These are phyloP conservation scores for Tichodroma muraria DNA, from an alignment of 2,113 vertebrate genomes.

Conservation along the genomic window DNA sequence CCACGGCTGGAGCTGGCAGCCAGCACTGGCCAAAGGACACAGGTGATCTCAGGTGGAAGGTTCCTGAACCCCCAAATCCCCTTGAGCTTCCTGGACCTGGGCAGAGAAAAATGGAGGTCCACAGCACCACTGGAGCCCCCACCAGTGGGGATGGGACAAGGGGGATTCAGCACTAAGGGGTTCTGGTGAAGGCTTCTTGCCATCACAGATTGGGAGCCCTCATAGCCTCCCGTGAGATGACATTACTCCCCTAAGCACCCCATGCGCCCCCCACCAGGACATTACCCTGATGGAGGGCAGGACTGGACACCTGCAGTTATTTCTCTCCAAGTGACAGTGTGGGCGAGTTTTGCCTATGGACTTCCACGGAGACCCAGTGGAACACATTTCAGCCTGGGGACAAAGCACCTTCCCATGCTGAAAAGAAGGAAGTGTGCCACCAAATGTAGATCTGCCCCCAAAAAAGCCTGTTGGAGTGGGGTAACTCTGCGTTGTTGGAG, in stretches of 20 bases:
- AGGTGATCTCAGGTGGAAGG: background rate
- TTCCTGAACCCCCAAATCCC: background rate
- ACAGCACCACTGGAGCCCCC: background rate
- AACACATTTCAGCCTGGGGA: background rate
- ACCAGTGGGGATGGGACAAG: background rate
- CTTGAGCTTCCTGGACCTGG: background rate
- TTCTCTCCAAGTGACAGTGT: background rate
- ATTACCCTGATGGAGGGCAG: background rate
- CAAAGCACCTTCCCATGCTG: background rate
- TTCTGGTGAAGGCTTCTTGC: background rate
- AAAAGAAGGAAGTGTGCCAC: background rate
- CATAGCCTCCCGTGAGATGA: background rate
- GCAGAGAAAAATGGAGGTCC: background rate
- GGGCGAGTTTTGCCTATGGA: background rate
- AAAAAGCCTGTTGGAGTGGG: background rate
- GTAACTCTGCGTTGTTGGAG: background rate
- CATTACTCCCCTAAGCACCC: background rate
- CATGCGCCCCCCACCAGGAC: rapidly evolving
- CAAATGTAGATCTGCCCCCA: background rate
- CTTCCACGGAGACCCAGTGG: background rate
- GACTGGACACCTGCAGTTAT: background rate
- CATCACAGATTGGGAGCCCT: background rate
- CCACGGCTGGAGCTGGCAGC: background rate
- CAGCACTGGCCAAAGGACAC: background rate
- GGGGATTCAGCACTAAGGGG: background rate